These are phyloP conservation scores for Columba livia DNA, from an alignment of 2,113 vertebrate species.

Conservation along the genomic window DNA sequence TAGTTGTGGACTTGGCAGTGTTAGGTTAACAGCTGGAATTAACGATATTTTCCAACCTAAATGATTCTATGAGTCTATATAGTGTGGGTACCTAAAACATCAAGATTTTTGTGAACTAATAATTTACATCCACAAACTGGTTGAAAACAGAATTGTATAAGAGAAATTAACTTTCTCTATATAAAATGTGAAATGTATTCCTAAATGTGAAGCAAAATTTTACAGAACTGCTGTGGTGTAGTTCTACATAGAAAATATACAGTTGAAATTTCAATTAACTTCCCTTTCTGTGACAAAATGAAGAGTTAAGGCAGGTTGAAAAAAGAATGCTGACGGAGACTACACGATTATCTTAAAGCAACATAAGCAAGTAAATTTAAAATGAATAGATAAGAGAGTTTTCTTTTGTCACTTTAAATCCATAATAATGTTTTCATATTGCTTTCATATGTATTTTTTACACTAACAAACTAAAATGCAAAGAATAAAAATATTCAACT, in stretches of 20 bases:
- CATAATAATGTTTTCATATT: not conserved
- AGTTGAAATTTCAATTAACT: not conserved
- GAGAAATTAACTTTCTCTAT: not conserved
- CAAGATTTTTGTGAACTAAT: not conserved
- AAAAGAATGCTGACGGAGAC: not conserved
- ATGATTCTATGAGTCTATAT: too few relatives aligned
- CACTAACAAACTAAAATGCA: not conserved
- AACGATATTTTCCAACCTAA: too few relatives aligned
- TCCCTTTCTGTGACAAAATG: rapidly evolving
- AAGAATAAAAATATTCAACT: not conserved
- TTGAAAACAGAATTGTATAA: not conserved
- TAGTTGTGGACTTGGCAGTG: too few relatives aligned
- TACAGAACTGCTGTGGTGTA: not conserved
- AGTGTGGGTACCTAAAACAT: not conserved
- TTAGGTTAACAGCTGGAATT: too few relatives aligned
- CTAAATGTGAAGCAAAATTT: not conserved
- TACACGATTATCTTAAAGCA: not conserved
- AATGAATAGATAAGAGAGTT: not conserved
- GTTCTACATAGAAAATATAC: not conserved
- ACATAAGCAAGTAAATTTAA: not conserved
- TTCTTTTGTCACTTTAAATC: not conserved
- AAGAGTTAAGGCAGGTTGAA: not conserved
- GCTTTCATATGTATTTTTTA: not conserved
- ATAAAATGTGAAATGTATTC: not conserved
- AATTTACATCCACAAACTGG: not conserved